These are phyloP conservation scores for Alexandromys fortis DNA, from an alignment of 2,113 vertebrate genomes.

Conservation along the genomic window DNA sequence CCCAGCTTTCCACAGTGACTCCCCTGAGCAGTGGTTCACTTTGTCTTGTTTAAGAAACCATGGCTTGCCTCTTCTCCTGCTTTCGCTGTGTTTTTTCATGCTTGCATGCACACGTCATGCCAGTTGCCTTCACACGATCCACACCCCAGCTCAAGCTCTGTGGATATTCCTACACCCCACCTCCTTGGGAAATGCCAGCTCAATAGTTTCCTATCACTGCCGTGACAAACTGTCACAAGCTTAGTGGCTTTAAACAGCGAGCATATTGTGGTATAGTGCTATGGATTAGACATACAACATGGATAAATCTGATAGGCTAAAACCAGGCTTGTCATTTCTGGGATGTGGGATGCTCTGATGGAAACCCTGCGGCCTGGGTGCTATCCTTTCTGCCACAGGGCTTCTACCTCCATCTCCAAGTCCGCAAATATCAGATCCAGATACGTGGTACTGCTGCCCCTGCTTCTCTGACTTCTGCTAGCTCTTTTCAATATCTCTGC, in stretches of 20 bases:
- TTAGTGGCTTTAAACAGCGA: background rate
- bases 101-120: background rate
- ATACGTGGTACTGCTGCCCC: background rate
- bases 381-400: background rate
- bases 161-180: background rate
- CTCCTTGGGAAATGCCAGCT: background rate
- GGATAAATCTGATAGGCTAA: background rate
- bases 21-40: background rate
- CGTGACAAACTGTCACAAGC: background rate
- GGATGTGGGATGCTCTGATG: background rate
- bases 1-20: background rate
- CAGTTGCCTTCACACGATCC: background rate
- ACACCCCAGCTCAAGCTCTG: background rate
- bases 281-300: background rate
- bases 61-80: background rate
- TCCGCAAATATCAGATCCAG: background rate
- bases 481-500: too few relatives aligned
- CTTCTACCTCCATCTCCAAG: background rate
- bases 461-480: background rate
- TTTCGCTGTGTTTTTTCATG: background rate
- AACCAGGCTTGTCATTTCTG: background rate
- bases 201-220: background rate
- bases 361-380: background rate
- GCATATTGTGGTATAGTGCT: fast-evolving
- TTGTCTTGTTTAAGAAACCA: background rate